Percentiles rank a stretch among this genome's conserved stretches.
These are phyloP conservation scores for Mormyrus proboscirostris DNA, from an alignment of 2,797 vertebrate genomes.

Conservation along the genomic window DNA sequence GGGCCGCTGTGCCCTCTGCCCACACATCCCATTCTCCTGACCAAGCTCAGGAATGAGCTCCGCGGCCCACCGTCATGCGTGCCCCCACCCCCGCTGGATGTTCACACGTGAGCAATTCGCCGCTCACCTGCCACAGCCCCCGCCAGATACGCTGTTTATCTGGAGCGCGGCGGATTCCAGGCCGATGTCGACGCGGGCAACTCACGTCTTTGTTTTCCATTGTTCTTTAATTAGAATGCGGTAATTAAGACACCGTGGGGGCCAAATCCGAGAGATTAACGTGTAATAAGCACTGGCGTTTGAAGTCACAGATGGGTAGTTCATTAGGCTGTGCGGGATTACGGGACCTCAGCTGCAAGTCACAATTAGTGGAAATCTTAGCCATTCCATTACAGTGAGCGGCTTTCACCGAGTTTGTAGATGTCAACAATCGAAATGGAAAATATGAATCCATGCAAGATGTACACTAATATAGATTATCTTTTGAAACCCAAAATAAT, in stretches of 20 bases:
- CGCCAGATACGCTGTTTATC: neutral
- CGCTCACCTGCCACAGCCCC: neutral
- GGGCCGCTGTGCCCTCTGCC: neutral
- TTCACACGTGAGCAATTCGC: neutral
- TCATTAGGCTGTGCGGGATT: conserved; percentile 38
- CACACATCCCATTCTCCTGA: neutral
- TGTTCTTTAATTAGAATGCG: conserved; percentile 24
- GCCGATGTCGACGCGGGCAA: neutral
- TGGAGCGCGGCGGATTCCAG: neutral
- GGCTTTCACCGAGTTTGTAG: neutral
- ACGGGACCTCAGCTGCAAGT: neutral
- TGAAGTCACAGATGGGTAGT: conserved; percentile 34
- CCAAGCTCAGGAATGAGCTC: neutral
- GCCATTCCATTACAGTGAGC: neutral
- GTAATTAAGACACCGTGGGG: conserved; percentile 29
- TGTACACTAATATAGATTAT: neutral
- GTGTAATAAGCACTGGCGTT: conserved; percentile 27
- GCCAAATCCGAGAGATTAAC: conserved; percentile 23
- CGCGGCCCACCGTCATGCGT: neutral
- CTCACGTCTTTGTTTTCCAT: neutral
- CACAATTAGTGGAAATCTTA: neutral
- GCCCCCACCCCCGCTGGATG: neutral
- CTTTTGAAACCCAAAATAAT: neutral
- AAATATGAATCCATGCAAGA: neutral
- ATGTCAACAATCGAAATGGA: neutral